Base-by-base conservation (phyloP, 2,113 vertebrate species). In the Seriola rivoliana region DNA sequence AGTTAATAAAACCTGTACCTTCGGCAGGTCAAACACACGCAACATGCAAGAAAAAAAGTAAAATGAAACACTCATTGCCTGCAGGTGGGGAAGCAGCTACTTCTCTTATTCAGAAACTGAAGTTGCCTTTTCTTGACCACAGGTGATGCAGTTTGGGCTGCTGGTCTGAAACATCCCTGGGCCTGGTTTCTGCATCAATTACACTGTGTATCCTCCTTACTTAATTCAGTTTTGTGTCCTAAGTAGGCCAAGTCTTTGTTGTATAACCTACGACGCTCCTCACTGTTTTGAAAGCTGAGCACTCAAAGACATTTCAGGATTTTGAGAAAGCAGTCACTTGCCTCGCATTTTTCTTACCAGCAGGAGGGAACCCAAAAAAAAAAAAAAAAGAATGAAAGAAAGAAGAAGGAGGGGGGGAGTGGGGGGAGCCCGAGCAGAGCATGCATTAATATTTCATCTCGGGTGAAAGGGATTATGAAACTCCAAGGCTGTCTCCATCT, bases 371-470 rank as follows among this genome's bases (percentile, higher is more conserved):
- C 16, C 16, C 44, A 60, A 23, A 25, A 66, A 25, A 46, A 48
- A 55, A 72, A 42, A 34, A 66, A 19, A 23, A 52, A 36, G 34
- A 36, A 29, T 29, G 25, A 29, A 29, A 29, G 25, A 29, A 29
- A 36, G 34, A 36, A 36, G 34, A 4, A 36, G 19, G 9, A 50
- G 57, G 38, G 8, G 7, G 19, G 5, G 52, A 23, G 65, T n/a
- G 34, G 57, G 48, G 80, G 57, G 62, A 85, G 42, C 76, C 76
- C 17, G 0, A 23, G 19, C 23, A 60, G 63, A 82, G 69, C n/a
- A 23, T 32, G 10, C 29, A 82, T 93, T 77, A 82, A 92, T 89
- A 89, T 89, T 91, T 90, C 25, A 92, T 87, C 42, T 55, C 0
- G 34, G 57, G 64, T 66, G 67, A 84, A 74, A 79, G 6, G n/a